These are phyloP conservation scores for Tinea semifulvella DNA, from an alignment of 2,888 invertebrate species.

Conservation along the genomic window DNA sequence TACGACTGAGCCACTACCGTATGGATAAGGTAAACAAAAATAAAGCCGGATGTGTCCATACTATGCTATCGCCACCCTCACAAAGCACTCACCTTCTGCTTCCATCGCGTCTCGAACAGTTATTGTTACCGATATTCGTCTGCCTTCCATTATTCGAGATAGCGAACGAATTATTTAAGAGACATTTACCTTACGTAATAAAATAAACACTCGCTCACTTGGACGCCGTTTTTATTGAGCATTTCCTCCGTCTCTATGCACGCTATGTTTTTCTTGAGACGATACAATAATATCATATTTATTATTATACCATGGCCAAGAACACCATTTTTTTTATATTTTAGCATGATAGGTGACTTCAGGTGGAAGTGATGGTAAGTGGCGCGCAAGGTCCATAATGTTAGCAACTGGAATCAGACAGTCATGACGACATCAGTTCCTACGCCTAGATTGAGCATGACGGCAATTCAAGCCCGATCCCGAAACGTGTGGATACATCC, in stretches of 20 bases:
- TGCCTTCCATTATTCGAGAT: constrained; percentile 15
- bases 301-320: too few relatives aligned
- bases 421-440: too few relatives aligned
- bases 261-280: not conserved
- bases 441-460: too few relatives aligned
- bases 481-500: too few relatives aligned
- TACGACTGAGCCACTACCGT: too few relatives aligned
- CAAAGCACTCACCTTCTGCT: constrained; percentile 40
- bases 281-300: too few relatives aligned
- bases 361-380: too few relatives aligned
- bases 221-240: constrained; percentile 5
- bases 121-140: constrained; percentile 34
- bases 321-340: too few relatives aligned
- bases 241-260: not conserved
- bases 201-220: constrained; percentile 37
- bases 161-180: constrained; percentile 50
- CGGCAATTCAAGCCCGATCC: too few relatives aligned
- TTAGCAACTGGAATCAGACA: too few relatives aligned
- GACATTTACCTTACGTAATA: constrained; percentile 37
- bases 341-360: too few relatives aligned
- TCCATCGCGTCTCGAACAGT: constrained; percentile 43
- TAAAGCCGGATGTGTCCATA: constrained; percentile 26
- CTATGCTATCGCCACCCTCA: constrained; percentile 16
- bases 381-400: too few relatives aligned
- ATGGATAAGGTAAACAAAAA: not conserved